Evolutionary conservation across 2,888 invertebrate species (phyloP).

Genomic region (Unio delphinus): DNA sequence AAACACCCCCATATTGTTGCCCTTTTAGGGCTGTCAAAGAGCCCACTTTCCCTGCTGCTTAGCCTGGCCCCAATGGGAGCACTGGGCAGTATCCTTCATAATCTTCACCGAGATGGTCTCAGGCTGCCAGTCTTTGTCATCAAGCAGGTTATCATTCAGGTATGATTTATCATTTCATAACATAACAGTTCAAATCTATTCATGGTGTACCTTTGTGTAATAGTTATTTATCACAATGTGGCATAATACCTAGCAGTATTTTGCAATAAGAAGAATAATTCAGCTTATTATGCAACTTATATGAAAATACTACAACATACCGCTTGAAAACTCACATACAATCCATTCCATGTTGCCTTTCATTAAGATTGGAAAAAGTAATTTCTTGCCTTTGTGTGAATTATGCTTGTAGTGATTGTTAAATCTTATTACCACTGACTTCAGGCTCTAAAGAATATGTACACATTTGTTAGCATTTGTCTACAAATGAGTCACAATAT

Average conservation of each 20-base stretch:
- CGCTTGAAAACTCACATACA: too few relatives aligned
- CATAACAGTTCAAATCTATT: too few relatives aligned
- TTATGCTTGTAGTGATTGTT: background rate
- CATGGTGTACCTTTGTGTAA: background rate
- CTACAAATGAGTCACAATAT: background rate
- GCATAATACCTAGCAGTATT: too few relatives aligned
- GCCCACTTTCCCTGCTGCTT: slow-evolving; percentile 90
- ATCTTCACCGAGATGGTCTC: slow-evolving; percentile 88
- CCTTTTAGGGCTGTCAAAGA: slow-evolving; percentile 89
- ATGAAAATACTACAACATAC: background rate
- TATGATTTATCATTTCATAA: slow-evolving; percentile 45
- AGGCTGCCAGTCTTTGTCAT: slow-evolving; percentile 86
- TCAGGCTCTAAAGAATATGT: background rate
- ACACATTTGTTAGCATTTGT: background rate
- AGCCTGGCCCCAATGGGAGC: slow-evolving; percentile 94
- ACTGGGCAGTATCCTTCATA: slow-evolving; percentile 85
- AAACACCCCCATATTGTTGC: slow-evolving; percentile 94
- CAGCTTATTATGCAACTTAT: background rate
- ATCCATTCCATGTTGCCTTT: too few relatives aligned
- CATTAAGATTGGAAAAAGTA: background rate
- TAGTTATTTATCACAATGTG: too few relatives aligned
- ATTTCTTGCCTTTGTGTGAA: background rate
- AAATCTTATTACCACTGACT: background rate
- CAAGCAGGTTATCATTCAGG: slow-evolving; percentile 88
- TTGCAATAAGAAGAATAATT: too few relatives aligned